These are phyloP conservation scores for Celastrina argiolus DNA, from an alignment of 2,888 invertebrate genomes.

Conservation along the genomic window DNA sequence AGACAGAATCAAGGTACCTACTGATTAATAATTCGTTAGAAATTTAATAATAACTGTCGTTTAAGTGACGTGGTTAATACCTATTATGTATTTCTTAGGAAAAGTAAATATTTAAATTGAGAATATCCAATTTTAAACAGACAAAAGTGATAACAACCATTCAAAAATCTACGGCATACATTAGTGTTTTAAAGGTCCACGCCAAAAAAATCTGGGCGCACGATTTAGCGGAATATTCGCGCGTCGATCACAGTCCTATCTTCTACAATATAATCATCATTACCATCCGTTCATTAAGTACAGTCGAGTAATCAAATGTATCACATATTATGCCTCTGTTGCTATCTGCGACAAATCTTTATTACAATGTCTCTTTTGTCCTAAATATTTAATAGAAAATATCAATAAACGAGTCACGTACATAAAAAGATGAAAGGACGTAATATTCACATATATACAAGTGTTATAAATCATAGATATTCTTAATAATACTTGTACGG, in stretches of 20 bases:
- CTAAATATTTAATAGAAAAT: slow-evolving; percentile 2
- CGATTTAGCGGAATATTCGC: not conserved
- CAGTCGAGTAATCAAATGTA: not conserved
- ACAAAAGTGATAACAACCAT: too few relatives aligned
- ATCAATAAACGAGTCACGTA: slow-evolving; percentile 11
- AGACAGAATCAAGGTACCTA: not conserved
- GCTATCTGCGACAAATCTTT: not conserved
- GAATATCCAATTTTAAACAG: too few relatives aligned
- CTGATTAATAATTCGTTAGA: not conserved
- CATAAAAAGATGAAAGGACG: slow-evolving; percentile 6
- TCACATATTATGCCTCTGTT: not conserved
- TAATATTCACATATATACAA: slow-evolving; percentile 9
- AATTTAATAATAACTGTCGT: not conserved
- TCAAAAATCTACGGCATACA: not conserved
- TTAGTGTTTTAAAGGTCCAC: not conserved
- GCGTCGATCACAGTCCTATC: not conserved
- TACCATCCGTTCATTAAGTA: not conserved
- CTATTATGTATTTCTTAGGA: too few relatives aligned
- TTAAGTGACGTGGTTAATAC: not conserved
- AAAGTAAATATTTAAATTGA: too few relatives aligned
- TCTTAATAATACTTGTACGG: not conserved
- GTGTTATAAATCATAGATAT: not conserved
- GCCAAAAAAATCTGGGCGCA: not conserved
- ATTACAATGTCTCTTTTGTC: not conserved
- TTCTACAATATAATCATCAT: not conserved